A percentile compares a stretch with the other conserved stretches of the same genome.
phyloP scores from a whole-genome alignment of 2,888 invertebrate genomes.

The Lingula anatina region DNA sequence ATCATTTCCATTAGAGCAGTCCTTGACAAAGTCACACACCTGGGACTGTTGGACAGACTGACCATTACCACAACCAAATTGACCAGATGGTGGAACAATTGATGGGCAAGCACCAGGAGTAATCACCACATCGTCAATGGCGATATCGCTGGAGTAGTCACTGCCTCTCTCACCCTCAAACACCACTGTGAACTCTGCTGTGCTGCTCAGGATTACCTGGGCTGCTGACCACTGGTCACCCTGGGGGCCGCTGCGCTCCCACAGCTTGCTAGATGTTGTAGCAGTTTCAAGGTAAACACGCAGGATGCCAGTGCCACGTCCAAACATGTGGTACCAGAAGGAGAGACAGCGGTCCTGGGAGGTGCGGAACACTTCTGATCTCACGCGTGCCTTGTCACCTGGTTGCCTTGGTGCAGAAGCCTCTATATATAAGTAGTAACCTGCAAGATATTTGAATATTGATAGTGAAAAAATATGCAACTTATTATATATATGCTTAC shows the following conservation, averaged over 20 bases:
- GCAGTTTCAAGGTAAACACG: slow-evolving; percentile 19
- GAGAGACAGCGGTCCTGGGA: slow-evolving; percentile 21
- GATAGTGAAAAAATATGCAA: too few species aligned
- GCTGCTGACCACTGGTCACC: neutral
- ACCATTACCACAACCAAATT: slow-evolving; percentile 3
- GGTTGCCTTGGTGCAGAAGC: slow-evolving; percentile 22
- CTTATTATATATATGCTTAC: too few species aligned
- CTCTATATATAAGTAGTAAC: slow-evolving; percentile 33
- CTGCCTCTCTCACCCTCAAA: slow-evolving; percentile 9
- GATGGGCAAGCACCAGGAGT: slow-evolving; percentile 16
- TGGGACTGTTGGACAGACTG: slow-evolving; percentile 10
- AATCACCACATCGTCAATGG: slow-evolving; percentile 33
- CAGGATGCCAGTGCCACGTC: slow-evolving; percentile 26
- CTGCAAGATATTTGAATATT: slow-evolving; percentile 12
- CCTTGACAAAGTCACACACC: slow-evolving; percentile 32
- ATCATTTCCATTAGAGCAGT: slow-evolving; percentile 35
- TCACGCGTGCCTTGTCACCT: slow-evolving; percentile 13
- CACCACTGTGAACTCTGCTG: slow-evolving; percentile 4
- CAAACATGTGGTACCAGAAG: slow-evolving; percentile 46
- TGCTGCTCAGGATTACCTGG: neutral
- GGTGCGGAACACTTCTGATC: slow-evolving; percentile 1
- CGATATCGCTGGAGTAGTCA: slow-evolving; percentile 9
- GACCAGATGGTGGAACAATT: neutral
- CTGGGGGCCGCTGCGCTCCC: neutral
- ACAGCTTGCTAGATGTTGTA: slow-evolving; percentile 5